Evolutionary conservation across 2,113 vertebrate species (phyloP).

Genomic region (Dicentrarchus labrax): DNA sequence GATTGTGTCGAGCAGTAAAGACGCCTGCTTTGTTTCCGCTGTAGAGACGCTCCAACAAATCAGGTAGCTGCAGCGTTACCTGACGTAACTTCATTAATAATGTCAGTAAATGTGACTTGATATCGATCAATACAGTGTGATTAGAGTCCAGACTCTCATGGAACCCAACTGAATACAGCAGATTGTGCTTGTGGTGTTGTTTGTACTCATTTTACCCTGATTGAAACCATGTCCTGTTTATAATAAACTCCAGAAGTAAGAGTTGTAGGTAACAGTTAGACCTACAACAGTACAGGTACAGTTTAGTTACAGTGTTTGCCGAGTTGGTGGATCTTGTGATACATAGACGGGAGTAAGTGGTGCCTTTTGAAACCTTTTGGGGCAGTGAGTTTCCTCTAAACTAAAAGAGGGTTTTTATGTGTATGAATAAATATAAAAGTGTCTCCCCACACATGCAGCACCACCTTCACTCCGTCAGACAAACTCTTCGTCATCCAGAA

Average conservation of each 20-base stretch:
- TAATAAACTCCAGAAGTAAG: not conserved
- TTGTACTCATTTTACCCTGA: no score
- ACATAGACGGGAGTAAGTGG: not conserved
- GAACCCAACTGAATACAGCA: not conserved
- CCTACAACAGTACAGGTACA: no score
- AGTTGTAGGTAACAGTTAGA: not conserved
- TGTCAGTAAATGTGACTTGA: not conserved
- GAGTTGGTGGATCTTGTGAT: not conserved
- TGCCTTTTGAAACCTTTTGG: not conserved
- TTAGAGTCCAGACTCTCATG: not conserved
- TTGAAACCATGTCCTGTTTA: not conserved
- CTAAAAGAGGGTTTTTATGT: not conserved
- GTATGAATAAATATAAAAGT: not conserved
- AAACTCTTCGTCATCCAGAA: constrained; percentile 95
- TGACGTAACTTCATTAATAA: not conserved
- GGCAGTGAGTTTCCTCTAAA: no score
- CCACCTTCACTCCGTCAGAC: constrained; percentile 95
- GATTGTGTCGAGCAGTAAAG: constrained; percentile 92
- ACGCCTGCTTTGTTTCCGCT: constrained; percentile 93
- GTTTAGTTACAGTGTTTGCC: no score
- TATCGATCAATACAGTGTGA: not conserved
- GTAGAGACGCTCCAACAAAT: constrained; percentile 98
- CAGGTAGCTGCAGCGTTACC: constrained; percentile 84
- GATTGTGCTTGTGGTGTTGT: not conserved
- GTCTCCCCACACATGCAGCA: constrained; percentile 81